These are phyloP conservation scores for Trissolcus japonicus DNA, from an alignment of 2,888 invertebrate genomes.

Conservation along the genomic window DNA sequence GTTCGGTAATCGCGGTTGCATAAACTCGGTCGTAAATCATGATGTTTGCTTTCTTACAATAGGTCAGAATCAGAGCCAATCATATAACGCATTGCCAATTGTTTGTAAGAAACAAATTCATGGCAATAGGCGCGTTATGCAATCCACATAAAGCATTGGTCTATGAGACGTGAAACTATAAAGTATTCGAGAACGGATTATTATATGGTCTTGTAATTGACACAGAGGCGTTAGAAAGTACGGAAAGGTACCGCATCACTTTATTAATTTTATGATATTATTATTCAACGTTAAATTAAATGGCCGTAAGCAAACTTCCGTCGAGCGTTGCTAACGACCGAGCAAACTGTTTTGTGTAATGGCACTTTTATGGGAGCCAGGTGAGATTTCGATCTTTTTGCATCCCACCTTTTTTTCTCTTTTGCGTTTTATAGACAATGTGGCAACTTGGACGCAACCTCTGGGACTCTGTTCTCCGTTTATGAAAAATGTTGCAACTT, in stretches of 20 bases:
- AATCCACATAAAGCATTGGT: slow-evolving; percentile 26
- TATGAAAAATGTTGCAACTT: too few relatives aligned
- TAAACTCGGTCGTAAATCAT: too few relatives aligned
- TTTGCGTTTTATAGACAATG: slow-evolving; percentile 5
- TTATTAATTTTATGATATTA: slow-evolving; percentile 53
- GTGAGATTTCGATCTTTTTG: slow-evolving; percentile 11
- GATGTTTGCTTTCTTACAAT: too few relatives aligned
- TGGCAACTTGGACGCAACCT: too few relatives aligned
- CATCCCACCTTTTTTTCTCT: not conserved
- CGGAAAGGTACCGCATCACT: slow-evolving; percentile 56
- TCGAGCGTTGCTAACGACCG: slow-evolving; percentile 32
- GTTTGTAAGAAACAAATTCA: too few relatives aligned
- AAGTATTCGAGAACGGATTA: slow-evolving; percentile 37
- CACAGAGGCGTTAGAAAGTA: slow-evolving; percentile 55
- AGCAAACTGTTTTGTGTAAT: slow-evolving; percentile 37
- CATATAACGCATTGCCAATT: too few relatives aligned
- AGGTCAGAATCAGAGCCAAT: too few relatives aligned
- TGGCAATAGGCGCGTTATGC: slow-evolving; percentile 9
- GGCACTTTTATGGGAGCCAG: slow-evolving; percentile 12
- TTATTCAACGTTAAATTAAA: slow-evolving; percentile 51
- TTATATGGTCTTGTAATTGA: slow-evolving; percentile 50
- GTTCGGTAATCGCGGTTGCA: too few relatives aligned
- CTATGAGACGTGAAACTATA: slow-evolving; percentile 39
- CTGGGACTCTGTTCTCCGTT: too few relatives aligned
- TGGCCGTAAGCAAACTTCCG: slow-evolving; percentile 52